A percentile compares a stretch with the other conserved stretches of the same genome.
Evolutionary conservation across 1,140 invertebrate genomes (phyloP).

Genomic region (Pseudomyrmex pallidus): DNA sequence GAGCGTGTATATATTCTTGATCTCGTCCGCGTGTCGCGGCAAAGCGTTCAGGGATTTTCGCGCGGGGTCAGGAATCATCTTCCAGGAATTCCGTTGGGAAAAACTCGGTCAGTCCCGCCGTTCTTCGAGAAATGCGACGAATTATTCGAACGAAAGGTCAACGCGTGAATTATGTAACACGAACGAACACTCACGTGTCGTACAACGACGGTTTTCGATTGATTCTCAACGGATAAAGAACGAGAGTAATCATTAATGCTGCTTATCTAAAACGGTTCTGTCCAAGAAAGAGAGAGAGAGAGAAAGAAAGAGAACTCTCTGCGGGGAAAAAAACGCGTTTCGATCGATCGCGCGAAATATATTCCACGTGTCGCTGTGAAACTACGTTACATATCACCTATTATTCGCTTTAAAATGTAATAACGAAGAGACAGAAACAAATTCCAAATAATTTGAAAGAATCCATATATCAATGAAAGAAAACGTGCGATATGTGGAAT

Average conservation of each 20-base stretch:
- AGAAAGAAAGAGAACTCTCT: neutral
- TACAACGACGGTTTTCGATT: slow-evolving; percentile 21
- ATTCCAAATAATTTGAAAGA: neutral
- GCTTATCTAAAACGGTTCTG: slow-evolving; percentile 30
- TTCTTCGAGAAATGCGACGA: slow-evolving; percentile 5
- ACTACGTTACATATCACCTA: neutral
- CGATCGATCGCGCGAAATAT: slow-evolving; percentile 3
- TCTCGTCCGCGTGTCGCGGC: neutral
- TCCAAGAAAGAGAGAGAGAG: neutral
- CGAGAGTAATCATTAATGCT: slow-evolving; percentile 37
- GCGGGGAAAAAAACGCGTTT: neutral
- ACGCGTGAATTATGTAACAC: slow-evolving; percentile 45
- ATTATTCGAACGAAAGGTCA: slow-evolving; percentile 50
- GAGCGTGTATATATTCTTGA: neutral
- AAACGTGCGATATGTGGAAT: neutral
- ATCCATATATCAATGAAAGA: neutral
- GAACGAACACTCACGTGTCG: slow-evolving; percentile 3
- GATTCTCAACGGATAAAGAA: neutral
- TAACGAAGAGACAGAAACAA: no score
- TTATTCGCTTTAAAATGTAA: neutral
- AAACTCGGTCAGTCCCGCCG: slow-evolving; percentile 32
- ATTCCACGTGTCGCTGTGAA: slow-evolving; percentile 8
- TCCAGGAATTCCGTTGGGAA: neutral
- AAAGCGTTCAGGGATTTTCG: neutral
- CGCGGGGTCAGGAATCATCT: neutral